These are phyloP conservation scores for Numenius arquata DNA, from an alignment of 2,113 vertebrate genomes.

Conservation along the genomic window DNA sequence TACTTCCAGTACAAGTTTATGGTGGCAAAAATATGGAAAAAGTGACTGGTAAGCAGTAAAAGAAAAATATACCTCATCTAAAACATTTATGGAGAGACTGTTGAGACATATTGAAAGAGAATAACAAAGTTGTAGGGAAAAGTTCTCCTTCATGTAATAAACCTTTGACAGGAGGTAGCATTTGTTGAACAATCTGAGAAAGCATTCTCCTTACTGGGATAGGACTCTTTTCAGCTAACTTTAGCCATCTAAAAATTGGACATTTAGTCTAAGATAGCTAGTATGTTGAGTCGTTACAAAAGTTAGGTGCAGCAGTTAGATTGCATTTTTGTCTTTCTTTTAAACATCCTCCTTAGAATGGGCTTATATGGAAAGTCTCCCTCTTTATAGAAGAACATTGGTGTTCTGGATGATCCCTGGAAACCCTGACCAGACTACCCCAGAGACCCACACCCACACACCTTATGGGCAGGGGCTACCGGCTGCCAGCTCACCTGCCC, in stretches of 20 bases:
- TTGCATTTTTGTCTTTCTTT: not conserved
- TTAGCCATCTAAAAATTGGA: not conserved
- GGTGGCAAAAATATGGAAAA: not conserved
- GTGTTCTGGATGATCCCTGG: not conserved
- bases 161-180: not conserved
- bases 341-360: not conserved
- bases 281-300: not conserved
- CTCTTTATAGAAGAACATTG: not conserved
- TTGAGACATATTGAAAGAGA: not conserved
- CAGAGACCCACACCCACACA: fast-evolving
- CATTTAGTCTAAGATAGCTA: not conserved
- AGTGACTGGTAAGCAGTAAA: not conserved
- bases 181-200: not conserved
- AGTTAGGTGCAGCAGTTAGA: not conserved
- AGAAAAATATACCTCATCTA: not conserved
- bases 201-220: not conserved
- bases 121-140: not conserved
- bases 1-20: not conserved
- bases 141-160: not conserved
- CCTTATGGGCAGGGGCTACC: fast-evolving
- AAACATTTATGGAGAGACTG: not conserved
- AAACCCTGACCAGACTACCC: not conserved
- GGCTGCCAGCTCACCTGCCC: not conserved
- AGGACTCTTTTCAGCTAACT: not conserved
- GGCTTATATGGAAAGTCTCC: not conserved